Conservation (phyloP, 2,113 vertebrate genomes). For the Galemys pyrenaicus region DNA sequence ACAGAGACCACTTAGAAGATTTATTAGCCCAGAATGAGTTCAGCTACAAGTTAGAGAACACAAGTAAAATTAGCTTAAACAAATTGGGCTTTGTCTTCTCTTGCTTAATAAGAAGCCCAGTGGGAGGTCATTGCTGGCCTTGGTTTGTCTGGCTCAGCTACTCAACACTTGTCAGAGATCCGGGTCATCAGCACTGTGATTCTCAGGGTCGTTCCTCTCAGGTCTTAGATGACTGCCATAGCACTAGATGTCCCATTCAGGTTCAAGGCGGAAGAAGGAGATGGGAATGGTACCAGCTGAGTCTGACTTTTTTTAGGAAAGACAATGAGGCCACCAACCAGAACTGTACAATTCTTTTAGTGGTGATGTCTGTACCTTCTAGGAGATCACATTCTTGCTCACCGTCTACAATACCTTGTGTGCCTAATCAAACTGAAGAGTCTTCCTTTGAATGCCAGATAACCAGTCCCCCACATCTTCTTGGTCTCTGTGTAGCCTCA, state of each 20-base stretch:
- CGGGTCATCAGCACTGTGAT: too few species aligned
- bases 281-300: neutral
- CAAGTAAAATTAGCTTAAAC: neutral
- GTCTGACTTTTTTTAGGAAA: neutral
- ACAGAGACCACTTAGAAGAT: neutral
- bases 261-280: neutral
- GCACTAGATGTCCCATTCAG: neutral
- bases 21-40: neutral
- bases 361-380: too few species aligned
- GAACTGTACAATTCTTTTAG: neutral
- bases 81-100: neutral
- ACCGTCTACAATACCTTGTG: too few species aligned
- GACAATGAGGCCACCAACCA: accelerated
- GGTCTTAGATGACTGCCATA: neutral
- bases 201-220: neutral
- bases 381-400: too few species aligned
- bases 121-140: neutral
- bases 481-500: neutral
- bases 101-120: neutral
- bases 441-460: neutral
- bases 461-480: too few species aligned
- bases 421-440: neutral
- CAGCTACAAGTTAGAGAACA: neutral
- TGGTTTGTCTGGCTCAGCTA: neutral
- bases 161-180: neutral